phyloP scores from a whole-genome alignment of 2,888 invertebrate genomes.

The Crossocerus cetratus region DNA sequence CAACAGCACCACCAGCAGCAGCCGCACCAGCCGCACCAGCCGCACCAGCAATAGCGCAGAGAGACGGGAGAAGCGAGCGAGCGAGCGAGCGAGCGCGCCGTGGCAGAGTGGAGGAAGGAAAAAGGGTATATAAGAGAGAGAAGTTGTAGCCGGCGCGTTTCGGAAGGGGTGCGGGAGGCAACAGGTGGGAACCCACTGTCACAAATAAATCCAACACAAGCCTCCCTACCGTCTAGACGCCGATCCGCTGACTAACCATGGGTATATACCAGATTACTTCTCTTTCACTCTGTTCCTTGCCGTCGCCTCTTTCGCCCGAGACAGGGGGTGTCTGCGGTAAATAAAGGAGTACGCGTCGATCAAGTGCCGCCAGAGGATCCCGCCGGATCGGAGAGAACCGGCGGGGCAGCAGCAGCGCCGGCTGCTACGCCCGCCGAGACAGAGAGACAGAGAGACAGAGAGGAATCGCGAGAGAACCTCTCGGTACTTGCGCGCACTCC shows the following conservation, averaged over 20 bases:
- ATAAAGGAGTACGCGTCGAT: slow-evolving; percentile 8
- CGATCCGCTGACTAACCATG: slow-evolving; percentile 68
- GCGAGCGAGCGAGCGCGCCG: slow-evolving; percentile 30
- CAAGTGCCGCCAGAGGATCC: slow-evolving; percentile 7
- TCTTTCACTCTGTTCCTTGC: slow-evolving; percentile 26
- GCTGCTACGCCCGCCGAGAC: slow-evolving; percentile 7
- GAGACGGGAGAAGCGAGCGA: slow-evolving; percentile 29
- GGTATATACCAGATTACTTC: slow-evolving; percentile 60
- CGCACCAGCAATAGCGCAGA: slow-evolving; percentile 2
- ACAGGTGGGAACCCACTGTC: slow-evolving; percentile 74
- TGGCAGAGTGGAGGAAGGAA: slow-evolving; percentile 32
- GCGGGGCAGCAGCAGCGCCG: slow-evolving; percentile 13
- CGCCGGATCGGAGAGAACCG: neutral
- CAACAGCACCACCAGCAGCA: neutral
- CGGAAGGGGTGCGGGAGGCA: slow-evolving; percentile 70
- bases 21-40: neutral
- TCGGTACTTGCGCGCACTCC: slow-evolving; percentile 7
- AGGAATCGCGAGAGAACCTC: neutral
- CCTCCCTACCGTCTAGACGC: slow-evolving; percentile 70
- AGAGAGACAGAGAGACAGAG: slow-evolving; percentile 2
- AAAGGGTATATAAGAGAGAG: slow-evolving; percentile 49
- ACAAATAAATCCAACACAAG: slow-evolving; percentile 74
- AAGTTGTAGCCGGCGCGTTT: slow-evolving; percentile 59
- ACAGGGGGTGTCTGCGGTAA: slow-evolving; percentile 20
- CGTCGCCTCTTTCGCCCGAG: slow-evolving; percentile 2